phyloP scores from a whole-genome alignment of 2,113 vertebrate genomes.

The Mirza zaza region DNA sequence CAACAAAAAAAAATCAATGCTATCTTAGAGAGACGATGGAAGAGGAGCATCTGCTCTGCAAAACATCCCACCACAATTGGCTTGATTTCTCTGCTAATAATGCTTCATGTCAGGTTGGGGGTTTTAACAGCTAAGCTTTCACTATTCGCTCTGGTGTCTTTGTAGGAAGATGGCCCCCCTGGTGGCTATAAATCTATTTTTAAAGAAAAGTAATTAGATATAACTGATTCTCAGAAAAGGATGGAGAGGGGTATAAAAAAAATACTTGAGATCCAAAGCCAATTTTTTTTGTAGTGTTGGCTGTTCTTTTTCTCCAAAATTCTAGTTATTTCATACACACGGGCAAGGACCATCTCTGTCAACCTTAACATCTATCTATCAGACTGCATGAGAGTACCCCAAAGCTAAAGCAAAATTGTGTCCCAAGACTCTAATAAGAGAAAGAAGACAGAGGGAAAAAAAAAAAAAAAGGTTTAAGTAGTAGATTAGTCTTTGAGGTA shows the following conservation, averaged over 20 bases:
- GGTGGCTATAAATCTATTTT: slow-evolving; percentile 30
- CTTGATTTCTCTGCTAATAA: slow-evolving; percentile 47
- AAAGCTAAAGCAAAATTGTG: slow-evolving; percentile 9
- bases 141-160: background rate
- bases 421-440: background rate
- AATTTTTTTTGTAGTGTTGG: background rate
- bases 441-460: background rate
- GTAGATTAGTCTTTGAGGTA: background rate
- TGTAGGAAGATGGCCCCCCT: background rate
- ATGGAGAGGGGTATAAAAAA: background rate
- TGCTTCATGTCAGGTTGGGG: background rate
- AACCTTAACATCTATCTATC: background rate
- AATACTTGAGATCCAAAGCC: background rate
- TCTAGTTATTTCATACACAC: background rate
- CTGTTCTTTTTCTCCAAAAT: background rate
- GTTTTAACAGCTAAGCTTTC: slow-evolving; percentile 45
- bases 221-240: slow-evolving; percentile 4
- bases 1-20: slow-evolving; percentile 35
- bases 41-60: slow-evolving; percentile 20
- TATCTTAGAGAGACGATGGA: slow-evolving; percentile 30
- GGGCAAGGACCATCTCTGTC: background rate
- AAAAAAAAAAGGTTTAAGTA: background rate
- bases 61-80: slow-evolving; percentile 30
- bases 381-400: background rate
- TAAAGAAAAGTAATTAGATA: slow-evolving; percentile 49